phyloP scores from a whole-genome alignment of 2,113 vertebrate species.

The Corynorhinus townsendii region DNA sequence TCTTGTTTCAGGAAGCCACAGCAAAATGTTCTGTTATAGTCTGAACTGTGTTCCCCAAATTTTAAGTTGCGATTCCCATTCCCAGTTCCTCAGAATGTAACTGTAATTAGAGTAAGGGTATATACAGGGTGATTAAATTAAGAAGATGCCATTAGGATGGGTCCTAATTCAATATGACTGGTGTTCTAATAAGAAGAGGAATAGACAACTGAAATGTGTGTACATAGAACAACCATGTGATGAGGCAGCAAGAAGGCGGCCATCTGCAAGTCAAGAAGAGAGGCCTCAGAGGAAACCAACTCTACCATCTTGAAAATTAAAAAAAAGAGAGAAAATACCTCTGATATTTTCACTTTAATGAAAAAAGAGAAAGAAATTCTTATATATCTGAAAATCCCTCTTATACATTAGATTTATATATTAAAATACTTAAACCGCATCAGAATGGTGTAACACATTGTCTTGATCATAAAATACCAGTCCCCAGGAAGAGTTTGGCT shows the following conservation, averaged over 20 bases:
- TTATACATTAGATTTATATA: background rate
- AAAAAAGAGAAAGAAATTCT: background rate
- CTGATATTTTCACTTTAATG: background rate
- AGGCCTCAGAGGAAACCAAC: background rate
- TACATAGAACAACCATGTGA: background rate
- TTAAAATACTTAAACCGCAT: background rate
- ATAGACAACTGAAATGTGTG: background rate
- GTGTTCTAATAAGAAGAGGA: background rate
- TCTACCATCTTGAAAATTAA: background rate
- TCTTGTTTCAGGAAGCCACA: conserved; percentile 32
- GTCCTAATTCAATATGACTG: background rate
- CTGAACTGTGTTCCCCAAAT: background rate
- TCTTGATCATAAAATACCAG: background rate
- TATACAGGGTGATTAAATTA: background rate
- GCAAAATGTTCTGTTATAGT: background rate
- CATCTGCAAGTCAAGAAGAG: background rate
- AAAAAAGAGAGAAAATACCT: background rate
- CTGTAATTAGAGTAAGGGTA: background rate
- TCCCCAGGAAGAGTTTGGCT: background rate
- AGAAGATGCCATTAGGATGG: background rate
- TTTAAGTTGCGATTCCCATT: background rate
- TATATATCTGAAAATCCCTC: background rate
- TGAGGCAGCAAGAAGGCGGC: background rate
- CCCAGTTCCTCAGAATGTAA: background rate
- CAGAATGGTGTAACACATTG: background rate